Percentiles rank a stretch among this genome's conserved stretches.
phyloP scores from a whole-genome alignment of 2,113 vertebrate species.

The Carassius auratus region DNA sequence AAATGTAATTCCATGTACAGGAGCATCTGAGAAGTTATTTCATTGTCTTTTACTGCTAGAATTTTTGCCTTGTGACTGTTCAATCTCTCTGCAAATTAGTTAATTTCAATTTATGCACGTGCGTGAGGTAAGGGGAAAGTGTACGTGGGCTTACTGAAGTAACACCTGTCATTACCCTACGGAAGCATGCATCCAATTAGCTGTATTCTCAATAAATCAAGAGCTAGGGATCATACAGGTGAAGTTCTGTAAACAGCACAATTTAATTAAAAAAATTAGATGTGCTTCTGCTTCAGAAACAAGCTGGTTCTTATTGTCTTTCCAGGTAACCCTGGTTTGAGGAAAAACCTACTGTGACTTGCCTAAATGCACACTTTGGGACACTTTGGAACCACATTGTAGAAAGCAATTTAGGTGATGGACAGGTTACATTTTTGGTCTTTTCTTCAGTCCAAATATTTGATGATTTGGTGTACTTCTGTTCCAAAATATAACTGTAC shows the following conservation, averaged over 20 bases:
- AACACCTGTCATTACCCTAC: slow-evolving; percentile 36
- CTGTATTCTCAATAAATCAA: slow-evolving; percentile 56
- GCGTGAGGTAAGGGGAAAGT: neutral
- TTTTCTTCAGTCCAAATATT: neutral
- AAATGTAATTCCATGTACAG: neutral
- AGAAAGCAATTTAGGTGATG: neutral
- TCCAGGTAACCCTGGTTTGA: neutral
- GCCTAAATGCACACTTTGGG: neutral
- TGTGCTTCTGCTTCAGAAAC: neutral
- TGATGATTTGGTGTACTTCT: neutral
- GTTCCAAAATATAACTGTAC: neutral
- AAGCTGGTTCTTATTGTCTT: neutral
- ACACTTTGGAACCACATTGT: neutral
- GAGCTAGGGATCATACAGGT: slow-evolving; percentile 39
- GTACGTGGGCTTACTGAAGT: slow-evolving; percentile 28
- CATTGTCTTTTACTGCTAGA: neutral
- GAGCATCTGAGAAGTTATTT: neutral
- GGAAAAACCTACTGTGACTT: neutral
- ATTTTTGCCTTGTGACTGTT: neutral
- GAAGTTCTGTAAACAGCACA: slow-evolving; percentile 46
- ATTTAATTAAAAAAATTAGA: slow-evolving; percentile 31
- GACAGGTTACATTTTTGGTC: neutral
- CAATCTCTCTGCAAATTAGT: neutral
- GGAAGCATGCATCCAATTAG: slow-evolving; percentile 55
- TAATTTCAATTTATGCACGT: neutral